phyloP scores from a whole-genome alignment of 2,888 invertebrate genomes.

The Mechanitis mazaeus region DNA sequence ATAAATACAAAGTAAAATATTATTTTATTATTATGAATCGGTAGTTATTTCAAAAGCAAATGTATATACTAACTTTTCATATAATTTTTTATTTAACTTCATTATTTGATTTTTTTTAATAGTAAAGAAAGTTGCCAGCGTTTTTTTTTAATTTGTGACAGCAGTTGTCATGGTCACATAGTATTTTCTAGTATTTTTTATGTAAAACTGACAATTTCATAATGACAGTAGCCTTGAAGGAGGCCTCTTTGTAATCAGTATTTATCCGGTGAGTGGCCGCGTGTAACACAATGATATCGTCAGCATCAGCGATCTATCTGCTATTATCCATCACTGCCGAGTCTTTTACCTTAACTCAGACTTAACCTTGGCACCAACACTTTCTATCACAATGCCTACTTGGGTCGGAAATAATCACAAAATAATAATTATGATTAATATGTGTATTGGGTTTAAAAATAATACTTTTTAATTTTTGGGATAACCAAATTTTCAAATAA shows the following conservation, averaged over 20 bases:
- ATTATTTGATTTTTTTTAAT: too few relatives aligned
- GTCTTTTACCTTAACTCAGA: constrained; percentile 26
- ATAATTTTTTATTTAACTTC: too few relatives aligned
- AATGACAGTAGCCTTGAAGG: constrained; percentile 44
- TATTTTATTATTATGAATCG: too few relatives aligned
- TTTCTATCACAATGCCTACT: background rate
- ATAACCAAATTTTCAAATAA: too few relatives aligned
- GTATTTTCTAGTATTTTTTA: constrained; percentile 48
- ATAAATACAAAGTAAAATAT: constrained; percentile 3
- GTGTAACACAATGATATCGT: constrained; percentile 28
- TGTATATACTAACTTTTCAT: too few relatives aligned
- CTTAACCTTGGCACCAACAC: constrained; percentile 5
- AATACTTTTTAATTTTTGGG: too few relatives aligned
- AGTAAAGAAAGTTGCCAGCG: constrained; percentile 3
- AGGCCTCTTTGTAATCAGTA: constrained; percentile 32
- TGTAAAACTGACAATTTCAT: constrained; percentile 52
- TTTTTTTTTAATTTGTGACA: constrained; percentile 19
- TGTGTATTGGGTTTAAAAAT: too few relatives aligned
- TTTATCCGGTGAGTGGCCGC: constrained; percentile 32
- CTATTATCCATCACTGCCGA: constrained; percentile 32
- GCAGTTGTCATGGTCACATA: constrained; percentile 27
- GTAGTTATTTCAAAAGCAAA: too few relatives aligned
- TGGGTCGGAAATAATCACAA: too few relatives aligned
- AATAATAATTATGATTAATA: too few relatives aligned
- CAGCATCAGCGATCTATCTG: constrained; percentile 38